phyloP scores from a whole-genome alignment of 2,797 vertebrate species.

The Neosilurus mollespiculum region DNA sequence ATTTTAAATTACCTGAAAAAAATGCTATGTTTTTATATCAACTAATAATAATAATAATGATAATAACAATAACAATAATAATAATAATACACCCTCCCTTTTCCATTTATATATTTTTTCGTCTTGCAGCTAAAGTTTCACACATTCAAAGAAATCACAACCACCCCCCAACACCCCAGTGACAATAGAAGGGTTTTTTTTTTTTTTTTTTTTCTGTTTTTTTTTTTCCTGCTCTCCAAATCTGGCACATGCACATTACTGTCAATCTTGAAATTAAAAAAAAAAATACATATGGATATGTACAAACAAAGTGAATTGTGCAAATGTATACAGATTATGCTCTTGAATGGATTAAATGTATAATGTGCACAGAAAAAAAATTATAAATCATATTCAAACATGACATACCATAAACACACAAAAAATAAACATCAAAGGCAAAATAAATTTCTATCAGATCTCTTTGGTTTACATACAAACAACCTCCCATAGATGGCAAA shows the following conservation, averaged over 20 bases:
- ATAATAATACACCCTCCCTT: not conserved
- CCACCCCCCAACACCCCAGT: slow-evolving; percentile 61
- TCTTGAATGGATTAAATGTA: slow-evolving; percentile 73
- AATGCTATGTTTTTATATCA: not conserved
- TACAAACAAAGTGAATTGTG: slow-evolving; percentile 79
- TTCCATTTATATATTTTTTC: not conserved
- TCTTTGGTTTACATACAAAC: slow-evolving; percentile 50
- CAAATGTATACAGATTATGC: slow-evolving; percentile 80
- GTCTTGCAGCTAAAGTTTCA: slow-evolving; percentile 16
- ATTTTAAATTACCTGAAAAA: not conserved
- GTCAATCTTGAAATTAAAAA: slow-evolving; percentile 25
- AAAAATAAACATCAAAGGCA: not conserved
- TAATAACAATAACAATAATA: no score
- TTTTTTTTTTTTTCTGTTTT: slow-evolving; percentile 61
- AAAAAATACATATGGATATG: slow-evolving; percentile 65
- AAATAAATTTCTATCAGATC: slow-evolving; percentile 29
- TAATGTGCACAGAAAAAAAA: slow-evolving; percentile 73
- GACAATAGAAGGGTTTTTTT: slow-evolving; percentile 64
- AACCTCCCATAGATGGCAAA: slow-evolving; percentile 45
- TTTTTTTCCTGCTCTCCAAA: slow-evolving; percentile 69
- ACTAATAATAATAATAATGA: not conserved
- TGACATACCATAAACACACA: slow-evolving; percentile 55
- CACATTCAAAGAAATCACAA: slow-evolving; percentile 56
- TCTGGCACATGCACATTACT: slow-evolving; percentile 73
- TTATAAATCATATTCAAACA: slow-evolving; percentile 70